Evolutionary conservation across 2,888 invertebrate genomes (phyloP), one percentile per base, ranked within the genome.

Genomic region (Xanthorhoe spadicearia): DNA sequence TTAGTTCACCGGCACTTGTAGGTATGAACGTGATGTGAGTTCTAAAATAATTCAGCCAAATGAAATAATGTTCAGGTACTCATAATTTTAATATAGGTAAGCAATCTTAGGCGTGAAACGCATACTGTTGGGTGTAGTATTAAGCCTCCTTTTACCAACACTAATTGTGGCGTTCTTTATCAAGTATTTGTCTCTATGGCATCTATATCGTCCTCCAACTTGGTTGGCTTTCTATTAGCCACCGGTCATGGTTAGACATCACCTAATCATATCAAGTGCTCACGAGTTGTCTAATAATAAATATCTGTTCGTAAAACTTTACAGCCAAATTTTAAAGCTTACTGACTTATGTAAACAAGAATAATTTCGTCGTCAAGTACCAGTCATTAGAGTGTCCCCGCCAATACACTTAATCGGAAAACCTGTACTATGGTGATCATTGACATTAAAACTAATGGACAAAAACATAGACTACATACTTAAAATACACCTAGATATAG

Each of bases 1-100:
- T 85, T 83, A 78, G 80, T 77, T 58, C 62, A 79, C 80, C 77
- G 79, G 66, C 77, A 61, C 68, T 61, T 19, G 56, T 61, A 48
- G 35, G 28, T 48, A 28, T 38, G 50, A 10, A 87, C 88, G 88
- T 85, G 87, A 78, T 70, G 64, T 71, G 87, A 75, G 57, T 88
- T 69, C 80, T 70, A 82, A 87, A 81, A 52, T 19, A 18, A 19
- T 23, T 15, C 13, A 35, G 19, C 7, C 15, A 48, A 7, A 48
- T 15, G 15, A 7, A 48, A 48, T 48, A 17, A 5, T 48, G 7
- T 17, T 48, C 15, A 46, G 15, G n/a, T 13, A 43, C 1, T 43
- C 43, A 13, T 7, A 3, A 2, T 32, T 32, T 32, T 4, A 13
- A n/a, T n/a, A n/a, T n/a, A n/a, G n/a, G n/a, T n/a, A n/a, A n/a